These are phyloP conservation scores for Odontocolon sp. DNA, from an alignment of 2,888 invertebrate species.

Conservation along the genomic window DNA sequence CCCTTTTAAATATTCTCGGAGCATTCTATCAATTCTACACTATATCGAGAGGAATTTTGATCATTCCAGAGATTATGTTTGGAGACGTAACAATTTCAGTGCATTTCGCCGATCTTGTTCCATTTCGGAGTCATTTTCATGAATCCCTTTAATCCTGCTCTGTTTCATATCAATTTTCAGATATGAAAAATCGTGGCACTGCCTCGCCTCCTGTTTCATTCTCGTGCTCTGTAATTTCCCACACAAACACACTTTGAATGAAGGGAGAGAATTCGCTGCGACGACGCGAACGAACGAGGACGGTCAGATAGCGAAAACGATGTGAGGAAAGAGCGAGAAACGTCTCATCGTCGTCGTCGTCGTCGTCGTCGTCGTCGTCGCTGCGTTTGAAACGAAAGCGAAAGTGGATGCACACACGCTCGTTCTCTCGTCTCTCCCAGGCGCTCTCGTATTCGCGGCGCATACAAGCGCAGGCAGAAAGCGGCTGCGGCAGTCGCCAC, in stretches of 20 bases:
- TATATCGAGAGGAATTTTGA: not conserved
- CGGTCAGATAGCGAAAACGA: conserved; percentile 27
- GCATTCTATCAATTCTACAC: too few relatives aligned
- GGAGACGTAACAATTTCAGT: not conserved
- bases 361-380: conserved; percentile 30
- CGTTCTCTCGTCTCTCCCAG: conserved; percentile 49
- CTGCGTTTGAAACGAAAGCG: conserved; percentile 70
- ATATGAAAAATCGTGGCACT: not conserved
- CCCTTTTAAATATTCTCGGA: too few relatives aligned
- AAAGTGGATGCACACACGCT: conserved; percentile 70
- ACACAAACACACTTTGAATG: conserved; percentile 52
- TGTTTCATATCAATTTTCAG: not conserved
- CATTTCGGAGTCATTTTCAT: not conserved
- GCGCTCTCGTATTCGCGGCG: conserved; percentile 27
- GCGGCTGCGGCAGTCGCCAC: conserved; percentile 28
- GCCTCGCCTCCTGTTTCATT: conserved; percentile 11
- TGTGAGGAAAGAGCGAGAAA: conserved; percentile 39
- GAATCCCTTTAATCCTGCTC: not conserved
- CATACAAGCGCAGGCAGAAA: conserved; percentile 28
- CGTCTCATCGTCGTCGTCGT: conserved; percentile 44
- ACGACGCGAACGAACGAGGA: conserved; percentile 52
- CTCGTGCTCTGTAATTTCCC: too few relatives aligned
- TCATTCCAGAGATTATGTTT: not conserved
- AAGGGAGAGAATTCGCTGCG: conserved; percentile 39
- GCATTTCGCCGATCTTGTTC: not conserved